phyloP scores from a whole-genome alignment of 2,888 invertebrate species.

The Phragmatobia fuliginosa region DNA sequence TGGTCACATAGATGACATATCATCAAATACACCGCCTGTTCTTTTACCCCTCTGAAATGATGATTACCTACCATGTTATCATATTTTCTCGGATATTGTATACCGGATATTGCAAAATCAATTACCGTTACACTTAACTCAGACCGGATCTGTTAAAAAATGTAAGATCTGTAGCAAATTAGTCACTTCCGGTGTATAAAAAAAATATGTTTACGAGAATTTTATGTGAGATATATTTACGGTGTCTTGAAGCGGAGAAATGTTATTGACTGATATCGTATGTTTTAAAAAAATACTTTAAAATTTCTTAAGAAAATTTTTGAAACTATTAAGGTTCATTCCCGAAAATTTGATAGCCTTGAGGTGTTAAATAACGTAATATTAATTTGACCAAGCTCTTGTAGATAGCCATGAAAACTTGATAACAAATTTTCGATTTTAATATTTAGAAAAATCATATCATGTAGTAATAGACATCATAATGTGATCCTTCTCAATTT shows the following conservation, averaged over 20 bases:
- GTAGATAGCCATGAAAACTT: too few species aligned
- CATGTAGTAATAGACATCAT: too few species aligned
- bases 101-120: conserved; percentile 24
- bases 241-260: not conserved
- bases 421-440: too few species aligned
- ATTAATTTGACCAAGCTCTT: too few species aligned
- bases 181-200: conserved; percentile 60
- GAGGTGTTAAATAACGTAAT: not conserved
- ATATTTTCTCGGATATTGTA: not conserved
- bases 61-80: not conserved
- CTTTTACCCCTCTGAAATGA: not conserved
- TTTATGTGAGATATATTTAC: conserved; percentile 30
- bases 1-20: not conserved
- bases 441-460: too few species aligned
- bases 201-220: conserved; percentile 38
- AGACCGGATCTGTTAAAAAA: conserved; percentile 49
- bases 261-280: not conserved
- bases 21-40: not conserved
- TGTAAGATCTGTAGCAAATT: conserved; percentile 57
- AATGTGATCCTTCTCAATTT: too few species aligned
- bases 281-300: not conserved
- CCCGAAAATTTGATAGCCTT: not conserved
- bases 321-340: not conserved
- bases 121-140: conserved; percentile 46
- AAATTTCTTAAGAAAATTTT: not conserved